phyloP scores from a whole-genome alignment of 2,797 vertebrate species.

The Podarcis lilfordi region DNA sequence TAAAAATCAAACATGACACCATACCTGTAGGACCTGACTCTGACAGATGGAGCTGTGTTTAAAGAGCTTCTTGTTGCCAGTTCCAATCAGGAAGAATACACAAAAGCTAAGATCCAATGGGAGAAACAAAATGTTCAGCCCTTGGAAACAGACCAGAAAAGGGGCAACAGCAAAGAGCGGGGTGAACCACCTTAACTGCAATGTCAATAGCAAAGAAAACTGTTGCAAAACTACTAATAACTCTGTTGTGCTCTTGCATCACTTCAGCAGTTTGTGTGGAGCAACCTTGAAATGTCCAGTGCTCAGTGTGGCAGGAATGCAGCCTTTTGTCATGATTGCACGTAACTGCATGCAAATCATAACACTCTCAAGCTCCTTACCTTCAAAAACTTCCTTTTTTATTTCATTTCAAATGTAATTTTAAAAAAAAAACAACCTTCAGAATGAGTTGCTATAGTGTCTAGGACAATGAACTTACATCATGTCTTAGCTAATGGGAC shows the following conservation, averaged over 20 bases:
- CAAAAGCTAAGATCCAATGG: conserved; percentile 63
- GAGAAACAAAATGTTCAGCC: conserved; percentile 56
- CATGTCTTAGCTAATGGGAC: neutral
- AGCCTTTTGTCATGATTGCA: neutral
- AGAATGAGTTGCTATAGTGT: neutral
- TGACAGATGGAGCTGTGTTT: conserved; percentile 76
- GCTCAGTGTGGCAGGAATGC: neutral
- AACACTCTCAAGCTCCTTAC: neutral
- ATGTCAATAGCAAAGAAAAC: neutral
- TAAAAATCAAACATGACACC: conserved; percentile 76
- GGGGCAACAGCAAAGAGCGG: conserved; percentile 34
- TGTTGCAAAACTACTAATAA: neutral
- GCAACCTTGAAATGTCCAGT: neutral
- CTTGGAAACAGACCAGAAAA: conserved; percentile 58
- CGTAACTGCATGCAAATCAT: neutral
- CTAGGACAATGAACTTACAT: neutral
- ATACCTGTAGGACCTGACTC: conserved; percentile 71
- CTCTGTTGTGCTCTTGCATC: neutral
- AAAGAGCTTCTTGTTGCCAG: conserved; percentile 69
- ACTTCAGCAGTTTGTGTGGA: neutral
- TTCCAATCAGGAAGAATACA: conserved; percentile 74
- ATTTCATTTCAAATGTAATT: too few species aligned
- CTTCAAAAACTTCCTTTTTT: neutral
- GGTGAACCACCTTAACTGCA: conserved; percentile 11
- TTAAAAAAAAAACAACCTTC: neutral